Conservation (phyloP, 2,888 invertebrate genomes). For the Deladenus siricidicola region DNA sequence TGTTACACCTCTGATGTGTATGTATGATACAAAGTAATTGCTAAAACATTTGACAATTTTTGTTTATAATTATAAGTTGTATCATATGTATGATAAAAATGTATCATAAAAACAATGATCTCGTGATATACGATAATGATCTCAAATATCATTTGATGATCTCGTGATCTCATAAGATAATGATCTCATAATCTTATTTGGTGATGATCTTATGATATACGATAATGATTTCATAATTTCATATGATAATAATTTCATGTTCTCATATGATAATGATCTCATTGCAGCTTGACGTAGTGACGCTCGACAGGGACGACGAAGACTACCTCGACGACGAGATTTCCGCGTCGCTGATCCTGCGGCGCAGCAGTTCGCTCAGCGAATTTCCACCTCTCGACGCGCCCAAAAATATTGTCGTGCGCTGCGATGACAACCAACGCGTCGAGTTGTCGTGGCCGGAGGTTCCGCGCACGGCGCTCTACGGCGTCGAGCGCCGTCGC, state of each 20-base stretch:
- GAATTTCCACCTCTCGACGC: background rate
- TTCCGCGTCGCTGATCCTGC: background rate
- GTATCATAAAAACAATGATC: too few relatives aligned
- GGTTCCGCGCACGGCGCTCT: slow-evolving; percentile 15
- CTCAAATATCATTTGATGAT: too few relatives aligned
- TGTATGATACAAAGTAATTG: too few relatives aligned
- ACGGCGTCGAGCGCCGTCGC: slow-evolving; percentile 11
- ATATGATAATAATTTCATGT: slow-evolving; percentile 10
- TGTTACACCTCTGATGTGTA: too few relatives aligned
- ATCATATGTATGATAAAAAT: too few relatives aligned
- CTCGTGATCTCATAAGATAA: too few relatives aligned
- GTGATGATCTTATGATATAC: too few relatives aligned
- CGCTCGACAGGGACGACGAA: slow-evolving; percentile 17
- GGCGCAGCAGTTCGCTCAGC: too few relatives aligned
- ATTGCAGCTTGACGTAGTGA: slow-evolving; percentile 15
- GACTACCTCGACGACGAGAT: slow-evolving; percentile 14
- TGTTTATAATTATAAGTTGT: too few relatives aligned
- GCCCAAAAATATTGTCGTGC: slow-evolving; percentile 5
- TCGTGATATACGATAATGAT: too few relatives aligned
- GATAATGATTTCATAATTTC: slow-evolving; percentile 10
- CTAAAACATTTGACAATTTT: too few relatives aligned
- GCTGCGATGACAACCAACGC: slow-evolving; percentile 6
- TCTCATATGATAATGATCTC: slow-evolving; percentile 7
- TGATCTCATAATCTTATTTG: too few relatives aligned
- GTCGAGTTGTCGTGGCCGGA: slow-evolving; percentile 11